Conservation (phyloP, 2,113 vertebrate genomes). For the Hipposideros armiger region DNA sequence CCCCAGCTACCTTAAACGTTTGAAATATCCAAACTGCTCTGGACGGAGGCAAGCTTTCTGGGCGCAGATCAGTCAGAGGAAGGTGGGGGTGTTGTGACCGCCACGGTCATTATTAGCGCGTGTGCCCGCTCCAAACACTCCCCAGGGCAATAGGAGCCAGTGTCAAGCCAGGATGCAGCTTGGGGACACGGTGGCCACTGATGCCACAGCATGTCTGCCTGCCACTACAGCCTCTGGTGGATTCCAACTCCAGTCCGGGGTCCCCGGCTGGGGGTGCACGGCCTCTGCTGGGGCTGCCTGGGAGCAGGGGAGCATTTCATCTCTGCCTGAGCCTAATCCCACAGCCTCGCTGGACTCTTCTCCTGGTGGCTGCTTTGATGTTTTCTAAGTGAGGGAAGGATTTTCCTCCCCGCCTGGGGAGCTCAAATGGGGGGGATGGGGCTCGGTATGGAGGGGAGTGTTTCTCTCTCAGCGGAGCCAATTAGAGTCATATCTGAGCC, state of each 20-base stretch:
- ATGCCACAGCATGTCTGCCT: background rate
- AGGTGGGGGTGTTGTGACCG: accelerated
- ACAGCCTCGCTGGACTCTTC: background rate
- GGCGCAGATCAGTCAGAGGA: accelerated
- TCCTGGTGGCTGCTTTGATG: constrained; percentile 63
- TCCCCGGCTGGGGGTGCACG: background rate
- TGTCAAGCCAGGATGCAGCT: accelerated
- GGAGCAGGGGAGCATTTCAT: background rate
- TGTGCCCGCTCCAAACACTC: accelerated
- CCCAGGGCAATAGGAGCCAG: background rate
- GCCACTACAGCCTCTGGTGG: background rate
- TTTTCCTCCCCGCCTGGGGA: constrained; percentile 21
- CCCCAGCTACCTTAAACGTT: accelerated
- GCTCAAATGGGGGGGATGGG: background rate
- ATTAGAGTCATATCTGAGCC: constrained; percentile 46
- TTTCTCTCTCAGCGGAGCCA: background rate
- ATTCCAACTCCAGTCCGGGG: background rate
- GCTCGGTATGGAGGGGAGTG: accelerated
- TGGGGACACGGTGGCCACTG: background rate
- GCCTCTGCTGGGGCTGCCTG: background rate
- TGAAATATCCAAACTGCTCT: background rate
- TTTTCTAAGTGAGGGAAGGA: background rate
- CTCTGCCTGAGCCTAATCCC: background rate
- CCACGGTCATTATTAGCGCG: accelerated
- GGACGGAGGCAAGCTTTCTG: accelerated